Conservation (phyloP, 2,888 invertebrate genomes). For the Synergus laeviventris region DNA sequence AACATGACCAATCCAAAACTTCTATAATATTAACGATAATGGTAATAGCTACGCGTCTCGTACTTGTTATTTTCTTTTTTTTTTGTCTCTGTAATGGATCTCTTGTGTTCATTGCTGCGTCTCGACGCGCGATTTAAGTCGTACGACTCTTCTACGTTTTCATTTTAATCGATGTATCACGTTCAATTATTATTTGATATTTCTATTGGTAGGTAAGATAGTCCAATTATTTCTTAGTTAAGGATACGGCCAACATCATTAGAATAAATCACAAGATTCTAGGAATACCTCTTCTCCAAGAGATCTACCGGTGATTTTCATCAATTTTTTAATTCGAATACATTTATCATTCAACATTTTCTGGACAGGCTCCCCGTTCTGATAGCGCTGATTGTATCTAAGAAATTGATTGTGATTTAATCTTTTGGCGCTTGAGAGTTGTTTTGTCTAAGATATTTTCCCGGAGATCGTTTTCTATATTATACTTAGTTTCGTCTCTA, state of each 20-base stretch:
- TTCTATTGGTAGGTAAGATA: constrained; percentile 71
- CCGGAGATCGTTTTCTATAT: background rate
- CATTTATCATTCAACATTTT: background rate
- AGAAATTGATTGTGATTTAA: constrained; percentile 2
- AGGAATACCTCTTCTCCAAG: background rate
- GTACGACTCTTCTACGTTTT: constrained; percentile 59
- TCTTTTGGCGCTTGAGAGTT: background rate
- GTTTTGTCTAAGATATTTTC: background rate
- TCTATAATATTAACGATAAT: constrained; percentile 37
- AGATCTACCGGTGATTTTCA: background rate
- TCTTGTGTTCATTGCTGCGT: constrained; percentile 64
- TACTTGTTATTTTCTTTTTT: constrained; percentile 44
- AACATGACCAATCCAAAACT: constrained; percentile 27
- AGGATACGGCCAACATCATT: constrained; percentile 68
- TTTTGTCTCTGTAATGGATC: constrained; percentile 67
- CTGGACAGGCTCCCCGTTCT: background rate
- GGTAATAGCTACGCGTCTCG: constrained; percentile 46
- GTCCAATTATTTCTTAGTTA: constrained; percentile 71
- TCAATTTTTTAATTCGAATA: constrained; percentile 1
- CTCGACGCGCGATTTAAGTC: constrained; percentile 50
- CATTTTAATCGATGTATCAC: constrained; percentile 67
- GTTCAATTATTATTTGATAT: constrained; percentile 71
- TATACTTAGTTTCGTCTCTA: background rate
- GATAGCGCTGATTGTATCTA: background rate
- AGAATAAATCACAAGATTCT: constrained; percentile 51